Evolutionary conservation across 2,113 vertebrate genomes (phyloP).

Genomic region (Anseranas semipalmata): DNA sequence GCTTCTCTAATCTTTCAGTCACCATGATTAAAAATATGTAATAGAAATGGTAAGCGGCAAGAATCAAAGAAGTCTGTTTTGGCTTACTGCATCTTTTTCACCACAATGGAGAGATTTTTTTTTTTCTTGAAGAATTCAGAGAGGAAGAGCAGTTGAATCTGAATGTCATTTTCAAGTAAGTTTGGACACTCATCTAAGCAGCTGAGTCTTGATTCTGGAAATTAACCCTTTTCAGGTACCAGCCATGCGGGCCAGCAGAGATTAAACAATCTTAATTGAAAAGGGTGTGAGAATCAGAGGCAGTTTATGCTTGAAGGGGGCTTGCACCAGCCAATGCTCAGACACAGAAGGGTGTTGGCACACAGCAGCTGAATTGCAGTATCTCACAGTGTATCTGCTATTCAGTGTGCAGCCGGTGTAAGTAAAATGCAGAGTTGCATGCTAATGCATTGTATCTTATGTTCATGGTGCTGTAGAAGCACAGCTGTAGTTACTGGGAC

Average conservation of each 20-base stretch:
- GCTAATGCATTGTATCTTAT: not conserved
- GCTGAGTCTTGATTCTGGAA: not conserved
- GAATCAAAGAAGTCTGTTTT: not conserved
- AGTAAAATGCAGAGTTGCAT: not conserved
- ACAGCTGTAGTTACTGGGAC: not conserved
- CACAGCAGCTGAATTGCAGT: not conserved
- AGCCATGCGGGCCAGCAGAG: not conserved
- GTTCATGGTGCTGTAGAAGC: not conserved
- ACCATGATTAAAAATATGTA: not conserved
- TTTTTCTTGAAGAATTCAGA: not conserved
- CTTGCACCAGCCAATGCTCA: not conserved
- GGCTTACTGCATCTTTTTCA: not conserved
- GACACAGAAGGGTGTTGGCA: accelerated
- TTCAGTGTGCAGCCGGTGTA: not conserved
- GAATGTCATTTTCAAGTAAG: not conserved
- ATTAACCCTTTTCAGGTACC: not conserved
- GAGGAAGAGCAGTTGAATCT: not conserved
- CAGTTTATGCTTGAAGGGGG: not conserved
- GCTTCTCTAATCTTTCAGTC: not conserved
- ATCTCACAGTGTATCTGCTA: not conserved
- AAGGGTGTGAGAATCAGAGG: not conserved
- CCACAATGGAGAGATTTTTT: not conserved
- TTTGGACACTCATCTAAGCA: not conserved
- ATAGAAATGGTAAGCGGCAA: not conserved
- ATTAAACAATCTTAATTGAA: not conserved